Base-by-base conservation (phyloP, 2,113 vertebrate species). In the Meriones unguiculatus region DNA sequence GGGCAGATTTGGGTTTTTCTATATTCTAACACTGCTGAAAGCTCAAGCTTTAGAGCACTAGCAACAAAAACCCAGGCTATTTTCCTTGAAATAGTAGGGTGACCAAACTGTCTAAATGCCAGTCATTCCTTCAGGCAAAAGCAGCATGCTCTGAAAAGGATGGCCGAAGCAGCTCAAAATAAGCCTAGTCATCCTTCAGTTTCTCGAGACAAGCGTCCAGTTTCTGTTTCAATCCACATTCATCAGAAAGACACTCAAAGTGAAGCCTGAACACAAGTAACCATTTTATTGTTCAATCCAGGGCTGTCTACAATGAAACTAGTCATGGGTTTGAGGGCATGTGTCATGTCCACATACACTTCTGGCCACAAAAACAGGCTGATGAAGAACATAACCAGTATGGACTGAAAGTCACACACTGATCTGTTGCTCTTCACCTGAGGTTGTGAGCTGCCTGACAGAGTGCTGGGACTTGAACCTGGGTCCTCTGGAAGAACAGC, bases 101-200 rank as follows among this genome's bases (percentile, higher is more conserved):
- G 25, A 62, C 82, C n/a, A 46, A 76, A 30, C 24, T 28, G 20
- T 87, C 87, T 77, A 7, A 90, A 9, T 46, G 85, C 2, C n/a
- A 18, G 10, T 64, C 73, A 25, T 57, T 62, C 46, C n/a, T 90
- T 46, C 35, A 38, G 54, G 81, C 77, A 65, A 62, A 88, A 80
- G 57, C 7, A 9, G 46, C 25, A 6, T 32, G 91, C 15, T 41
- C 14, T 64, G 77, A 76, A 59, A 52, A 54, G 30, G 0, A 7
- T 0, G 15, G 86, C 65, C 20, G 87, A 12, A 3, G 18, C 30
- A 18, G 54, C 65, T 38, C 24, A 4, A 17, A 35, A 9, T 1
- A 32, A 5, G 1, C 6, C 67, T 7, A 1, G 35, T 0, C 3
- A 14, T 1, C 7, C 28, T 32, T 2, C 2, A 0, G 54, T n/a